Evolutionary conservation across 1,140 invertebrate genomes (phyloP).

Genomic region (Bombus vancouverensis): DNA sequence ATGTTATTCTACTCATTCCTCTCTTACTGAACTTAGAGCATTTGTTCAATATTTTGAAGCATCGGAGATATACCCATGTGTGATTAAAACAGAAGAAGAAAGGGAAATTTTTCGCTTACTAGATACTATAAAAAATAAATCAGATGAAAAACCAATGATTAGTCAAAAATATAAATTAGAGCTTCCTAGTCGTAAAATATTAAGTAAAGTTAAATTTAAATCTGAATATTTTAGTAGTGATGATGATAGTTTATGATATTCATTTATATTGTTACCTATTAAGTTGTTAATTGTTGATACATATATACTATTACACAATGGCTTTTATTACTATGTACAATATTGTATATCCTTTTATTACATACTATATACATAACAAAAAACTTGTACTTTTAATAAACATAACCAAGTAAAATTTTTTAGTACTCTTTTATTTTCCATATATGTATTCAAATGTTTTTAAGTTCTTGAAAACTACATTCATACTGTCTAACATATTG

Average conservation of each 20-base stretch:
- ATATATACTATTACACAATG: slow-evolving; percentile 8
- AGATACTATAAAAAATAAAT: slow-evolving; percentile 57
- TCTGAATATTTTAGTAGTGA: slow-evolving; percentile 68
- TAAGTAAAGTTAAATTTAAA: slow-evolving; percentile 52
- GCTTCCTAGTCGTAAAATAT: slow-evolving; percentile 43
- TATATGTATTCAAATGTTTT: neutral
- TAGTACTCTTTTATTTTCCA: slow-evolving; percentile 28
- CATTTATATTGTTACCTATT: slow-evolving; percentile 14
- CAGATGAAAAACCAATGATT: neutral
- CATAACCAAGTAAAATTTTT: neutral
- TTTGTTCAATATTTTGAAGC: slow-evolving; percentile 84
- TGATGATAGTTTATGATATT: slow-evolving; percentile 52
- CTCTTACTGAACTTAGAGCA: slow-evolving; percentile 83
- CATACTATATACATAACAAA: slow-evolving; percentile 6
- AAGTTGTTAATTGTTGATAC: neutral
- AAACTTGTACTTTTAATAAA: slow-evolving; percentile 40
- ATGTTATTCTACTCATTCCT: slow-evolving; percentile 87
- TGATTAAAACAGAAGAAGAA: slow-evolving; percentile 68
- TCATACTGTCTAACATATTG: neutral
- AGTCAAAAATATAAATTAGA: slow-evolving; percentile 38
- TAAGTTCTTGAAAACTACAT: neutral
- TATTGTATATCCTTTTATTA: slow-evolving; percentile 13
- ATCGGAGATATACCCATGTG: slow-evolving; percentile 82
- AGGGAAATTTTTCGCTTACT: slow-evolving; percentile 57
- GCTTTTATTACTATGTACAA: slow-evolving; percentile 3